These are phyloP conservation scores for Cavia aperea DNA, from an alignment of 2,113 vertebrate genomes.

Conservation along the genomic window DNA sequence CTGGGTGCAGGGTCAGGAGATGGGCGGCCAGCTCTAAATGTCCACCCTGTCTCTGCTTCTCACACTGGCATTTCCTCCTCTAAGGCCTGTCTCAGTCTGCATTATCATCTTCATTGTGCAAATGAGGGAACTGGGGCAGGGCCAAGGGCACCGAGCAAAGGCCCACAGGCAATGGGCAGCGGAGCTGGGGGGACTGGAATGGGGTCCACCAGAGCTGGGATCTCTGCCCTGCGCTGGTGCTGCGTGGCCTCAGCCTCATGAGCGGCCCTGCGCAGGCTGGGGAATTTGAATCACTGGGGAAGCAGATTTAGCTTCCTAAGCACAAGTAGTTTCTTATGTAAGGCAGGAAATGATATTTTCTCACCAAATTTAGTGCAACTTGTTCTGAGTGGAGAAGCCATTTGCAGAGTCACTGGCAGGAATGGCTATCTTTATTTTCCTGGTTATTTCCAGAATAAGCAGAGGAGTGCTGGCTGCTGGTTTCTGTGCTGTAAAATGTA, in stretches of 20 bases:
- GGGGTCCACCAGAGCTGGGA: fast-evolving
- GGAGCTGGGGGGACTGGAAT: background rate
- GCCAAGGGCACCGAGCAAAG: background rate
- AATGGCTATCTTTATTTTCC: background rate
- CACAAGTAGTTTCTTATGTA: background rate
- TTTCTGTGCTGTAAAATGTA: background rate
- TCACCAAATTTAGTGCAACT: background rate
- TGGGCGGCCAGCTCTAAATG: background rate
- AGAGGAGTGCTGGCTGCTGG: fast-evolving
- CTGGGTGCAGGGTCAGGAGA: background rate
- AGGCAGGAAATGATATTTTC: conserved; percentile 22
- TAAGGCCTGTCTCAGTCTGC: background rate
- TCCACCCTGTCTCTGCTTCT: background rate
- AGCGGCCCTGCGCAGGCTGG: background rate
- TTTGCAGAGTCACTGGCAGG: background rate
- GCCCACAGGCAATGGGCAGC: background rate
- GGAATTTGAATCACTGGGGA: background rate
- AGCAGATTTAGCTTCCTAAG: background rate
- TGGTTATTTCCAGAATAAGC: background rate
- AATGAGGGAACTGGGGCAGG: background rate
- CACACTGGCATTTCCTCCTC: background rate
- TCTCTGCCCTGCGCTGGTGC: fast-evolving
- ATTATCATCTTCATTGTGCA: background rate
- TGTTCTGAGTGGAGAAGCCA: background rate
- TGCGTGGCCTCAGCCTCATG: background rate